phyloP scores from a whole-genome alignment of 2,797 vertebrate genomes.

The Tauraco hartlaubi region DNA sequence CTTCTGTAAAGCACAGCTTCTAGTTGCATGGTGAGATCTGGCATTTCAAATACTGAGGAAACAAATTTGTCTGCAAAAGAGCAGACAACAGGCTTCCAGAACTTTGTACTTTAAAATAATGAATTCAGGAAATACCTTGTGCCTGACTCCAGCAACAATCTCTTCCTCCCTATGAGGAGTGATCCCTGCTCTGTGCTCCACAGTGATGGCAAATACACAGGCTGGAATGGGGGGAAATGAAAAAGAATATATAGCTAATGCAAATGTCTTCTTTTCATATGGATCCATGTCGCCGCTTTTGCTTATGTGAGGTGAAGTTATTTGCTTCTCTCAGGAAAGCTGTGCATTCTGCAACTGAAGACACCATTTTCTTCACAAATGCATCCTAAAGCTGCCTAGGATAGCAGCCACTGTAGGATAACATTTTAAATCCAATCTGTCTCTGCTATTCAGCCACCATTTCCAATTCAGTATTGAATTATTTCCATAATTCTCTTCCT shows the following conservation, averaged over 20 bases:
- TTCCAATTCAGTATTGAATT: slow-evolving; percentile 19
- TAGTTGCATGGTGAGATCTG: not conserved
- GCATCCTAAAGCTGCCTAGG: not conserved
- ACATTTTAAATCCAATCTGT: not conserved
- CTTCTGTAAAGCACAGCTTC: not conserved
- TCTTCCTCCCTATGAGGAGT: not conserved
- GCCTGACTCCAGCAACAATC: slow-evolving; percentile 32
- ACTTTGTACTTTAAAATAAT: slow-evolving; percentile 47
- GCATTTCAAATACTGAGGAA: slow-evolving; percentile 18
- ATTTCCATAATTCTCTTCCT: slow-evolving; percentile 13
- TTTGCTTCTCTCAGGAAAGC: not conserved
- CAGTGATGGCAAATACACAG: not conserved
- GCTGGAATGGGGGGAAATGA: not conserved
- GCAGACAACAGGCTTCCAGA: slow-evolving; percentile 27
- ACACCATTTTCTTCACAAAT: not conserved
- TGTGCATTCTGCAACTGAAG: not conserved
- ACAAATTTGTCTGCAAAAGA: not conserved
- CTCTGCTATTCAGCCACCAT: not conserved
- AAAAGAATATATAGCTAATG: not conserved
- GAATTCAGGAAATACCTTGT: slow-evolving; percentile 63
- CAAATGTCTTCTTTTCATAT: not conserved
- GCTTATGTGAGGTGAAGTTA: not conserved
- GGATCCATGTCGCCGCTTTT: not conserved
- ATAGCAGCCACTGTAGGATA: not conserved
- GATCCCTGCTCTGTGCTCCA: not conserved